Base-by-base conservation (phyloP, 2,888 invertebrate genomes). In the Frankliniella intonsa region DNA sequence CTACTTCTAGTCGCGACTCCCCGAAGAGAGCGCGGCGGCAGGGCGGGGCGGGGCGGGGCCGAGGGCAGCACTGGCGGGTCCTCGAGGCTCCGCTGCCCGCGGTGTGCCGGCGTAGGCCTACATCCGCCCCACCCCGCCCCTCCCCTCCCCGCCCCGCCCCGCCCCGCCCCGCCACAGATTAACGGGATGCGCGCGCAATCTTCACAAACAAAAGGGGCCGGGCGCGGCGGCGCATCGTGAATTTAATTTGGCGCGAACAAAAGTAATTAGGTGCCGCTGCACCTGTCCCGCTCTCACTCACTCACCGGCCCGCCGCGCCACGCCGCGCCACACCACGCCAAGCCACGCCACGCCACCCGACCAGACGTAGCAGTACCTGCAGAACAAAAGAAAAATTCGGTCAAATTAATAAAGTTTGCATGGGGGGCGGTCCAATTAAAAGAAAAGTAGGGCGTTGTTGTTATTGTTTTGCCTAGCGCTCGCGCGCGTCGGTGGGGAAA, bases 361-460 rank as follows among this genome's bases (percentile, higher is more conserved):
- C 55, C 19, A 14, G 19, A 55, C 19, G 55, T 19, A 14, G 55
- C 69, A 76, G 38, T 76, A 76, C 69, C 69, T 76, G 69, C 25
- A 12, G 25, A 25, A 76, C 69, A 76, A 76, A 76, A 76, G 69
- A 76, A 76, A 76, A 25, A 25, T 14, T 19, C 69, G 69, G 25
- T 12, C 69, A 76, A 76, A 76, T 76, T 76, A 76, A 76, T 76
- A 76, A 76, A 25, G 69, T 76, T 76, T 25, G 69, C 22, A 5
- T 14, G 14, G 55, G 55, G 62, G 55, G 62, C 8, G 62, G 19
- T 62, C 62, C 62, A 62, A 62, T 62, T 62, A 62, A n/a, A 55
- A 17, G 9, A 17, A 38, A 5, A 38, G 38, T 2, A 38, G 38
- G 38, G 17, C n/a, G 62, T 62, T 10, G 62, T 62, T 62, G 62